A percentile compares a stretch with the other conserved stretches of the same genome.
Conservation (phyloP, 2,113 vertebrate genomes). For the Solenodon paradoxus region DNA sequence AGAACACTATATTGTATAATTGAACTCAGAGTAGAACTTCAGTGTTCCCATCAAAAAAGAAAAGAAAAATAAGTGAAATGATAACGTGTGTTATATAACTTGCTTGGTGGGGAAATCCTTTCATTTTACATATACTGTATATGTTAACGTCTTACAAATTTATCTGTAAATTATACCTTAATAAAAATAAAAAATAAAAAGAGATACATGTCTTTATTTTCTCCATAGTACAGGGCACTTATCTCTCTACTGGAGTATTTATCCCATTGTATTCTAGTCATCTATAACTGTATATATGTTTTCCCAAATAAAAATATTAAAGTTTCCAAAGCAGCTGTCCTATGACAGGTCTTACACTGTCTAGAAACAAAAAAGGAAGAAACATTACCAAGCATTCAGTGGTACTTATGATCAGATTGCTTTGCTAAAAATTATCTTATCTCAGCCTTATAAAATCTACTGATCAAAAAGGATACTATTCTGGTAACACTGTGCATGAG, state of each 20-base stretch:
- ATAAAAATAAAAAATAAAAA: neutral
- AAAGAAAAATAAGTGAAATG: neutral
- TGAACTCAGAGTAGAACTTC: neutral
- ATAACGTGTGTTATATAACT: neutral
- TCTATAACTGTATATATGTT: neutral
- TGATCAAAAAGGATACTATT: neutral
- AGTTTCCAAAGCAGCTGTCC: neutral
- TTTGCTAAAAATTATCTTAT: neutral
- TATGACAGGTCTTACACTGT: neutral
- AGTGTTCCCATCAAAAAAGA: too few species aligned
- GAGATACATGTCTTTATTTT: neutral
- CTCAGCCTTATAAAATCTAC: neutral
- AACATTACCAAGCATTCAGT: neutral
- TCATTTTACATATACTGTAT: too few species aligned
- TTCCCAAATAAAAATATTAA: neutral
- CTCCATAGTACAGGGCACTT: neutral
- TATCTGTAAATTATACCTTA: too few species aligned
- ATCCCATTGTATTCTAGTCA: neutral
- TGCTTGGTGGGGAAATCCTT: neutral
- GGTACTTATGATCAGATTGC: neutral
- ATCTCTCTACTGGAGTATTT: too few species aligned
- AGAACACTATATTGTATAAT: neutral
- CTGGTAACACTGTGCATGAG: neutral
- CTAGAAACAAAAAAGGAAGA: neutral
- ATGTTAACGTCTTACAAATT: too few species aligned